Evolutionary conservation across 2,113 vertebrate species (phyloP).

Genomic region (Lagenorhynchus albirostris): DNA sequence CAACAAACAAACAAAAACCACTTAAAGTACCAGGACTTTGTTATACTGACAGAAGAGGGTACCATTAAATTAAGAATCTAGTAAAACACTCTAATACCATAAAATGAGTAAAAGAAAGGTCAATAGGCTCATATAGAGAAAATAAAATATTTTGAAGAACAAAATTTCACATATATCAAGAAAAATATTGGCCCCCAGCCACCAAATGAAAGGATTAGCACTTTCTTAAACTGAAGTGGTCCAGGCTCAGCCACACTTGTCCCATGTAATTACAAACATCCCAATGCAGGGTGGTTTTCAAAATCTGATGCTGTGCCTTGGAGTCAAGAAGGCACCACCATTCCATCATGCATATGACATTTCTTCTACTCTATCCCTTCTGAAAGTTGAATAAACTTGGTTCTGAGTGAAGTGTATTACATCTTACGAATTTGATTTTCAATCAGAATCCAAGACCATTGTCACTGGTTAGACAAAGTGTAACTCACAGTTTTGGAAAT

Average conservation of each 20-base stretch:
- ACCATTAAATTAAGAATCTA: not conserved
- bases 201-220: not conserved
- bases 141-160: not conserved
- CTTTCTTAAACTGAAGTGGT: not conserved
- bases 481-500: not conserved
- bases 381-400: not conserved
- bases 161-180: not conserved
- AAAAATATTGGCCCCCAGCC: not conserved
- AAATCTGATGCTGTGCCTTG: not conserved
- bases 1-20: not conserved
- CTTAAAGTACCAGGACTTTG: not conserved
- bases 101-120: not conserved
- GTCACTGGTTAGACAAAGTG: not conserved
- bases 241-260: not conserved
- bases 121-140: not conserved
- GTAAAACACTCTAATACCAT: not conserved
- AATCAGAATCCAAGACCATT: not conserved
- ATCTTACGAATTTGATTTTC: not conserved
- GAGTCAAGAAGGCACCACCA: not conserved
- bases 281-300: not conserved
- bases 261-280: not conserved
- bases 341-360: not conserved
- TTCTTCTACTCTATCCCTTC: not conserved
- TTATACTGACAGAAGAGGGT: not conserved
- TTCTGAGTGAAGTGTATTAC: not conserved